A percentile compares a stretch with the other conserved stretches of the same genome.
Conservation (phyloP, 2,888 invertebrate species). For the Ellobium chinense region DNA sequence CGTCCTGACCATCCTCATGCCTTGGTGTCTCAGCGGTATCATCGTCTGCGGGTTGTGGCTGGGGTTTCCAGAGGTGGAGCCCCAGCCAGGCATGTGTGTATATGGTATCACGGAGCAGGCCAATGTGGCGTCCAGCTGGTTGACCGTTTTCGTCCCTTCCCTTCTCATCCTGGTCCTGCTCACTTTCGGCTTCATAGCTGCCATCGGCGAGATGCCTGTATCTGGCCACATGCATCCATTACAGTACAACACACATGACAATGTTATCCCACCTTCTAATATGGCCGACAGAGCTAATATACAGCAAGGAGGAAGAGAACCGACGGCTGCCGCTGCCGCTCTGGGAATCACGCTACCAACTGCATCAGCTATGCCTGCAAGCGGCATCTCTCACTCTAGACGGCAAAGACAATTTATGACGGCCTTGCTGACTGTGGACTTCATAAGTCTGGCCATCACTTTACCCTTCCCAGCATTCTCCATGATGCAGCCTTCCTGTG, state of each 20-base stretch:
- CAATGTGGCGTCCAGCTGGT: constrained; percentile 45
- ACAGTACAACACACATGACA: background rate
- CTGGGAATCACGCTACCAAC: background rate
- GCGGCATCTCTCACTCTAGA: background rate
- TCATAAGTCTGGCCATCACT: constrained; percentile 42
- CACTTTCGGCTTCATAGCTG: constrained; percentile 50
- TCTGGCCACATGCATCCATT: background rate
- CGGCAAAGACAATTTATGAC: constrained; percentile 27
- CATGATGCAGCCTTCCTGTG: constrained; percentile 48
- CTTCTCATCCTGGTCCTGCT: constrained; percentile 47
- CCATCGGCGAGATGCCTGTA: constrained; percentile 51
- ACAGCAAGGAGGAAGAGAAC: background rate
- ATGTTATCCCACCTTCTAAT: background rate
- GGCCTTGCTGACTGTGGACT: constrained; percentile 36
- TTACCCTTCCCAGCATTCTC: constrained; percentile 53
- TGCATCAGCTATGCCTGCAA: background rate
- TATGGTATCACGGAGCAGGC: constrained; percentile 53
- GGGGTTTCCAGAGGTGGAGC: constrained; percentile 46
- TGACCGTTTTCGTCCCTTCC: constrained; percentile 53
- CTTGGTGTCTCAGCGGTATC: constrained; percentile 49
- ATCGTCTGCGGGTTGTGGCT: constrained; percentile 52
- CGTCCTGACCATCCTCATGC: constrained; percentile 32
- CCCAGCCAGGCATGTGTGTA: constrained; percentile 46
- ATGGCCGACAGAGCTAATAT: background rate
- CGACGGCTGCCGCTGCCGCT: background rate